Evolutionary conservation across 2,888 invertebrate species (phyloP).

Genomic region (Actias luna): DNA sequence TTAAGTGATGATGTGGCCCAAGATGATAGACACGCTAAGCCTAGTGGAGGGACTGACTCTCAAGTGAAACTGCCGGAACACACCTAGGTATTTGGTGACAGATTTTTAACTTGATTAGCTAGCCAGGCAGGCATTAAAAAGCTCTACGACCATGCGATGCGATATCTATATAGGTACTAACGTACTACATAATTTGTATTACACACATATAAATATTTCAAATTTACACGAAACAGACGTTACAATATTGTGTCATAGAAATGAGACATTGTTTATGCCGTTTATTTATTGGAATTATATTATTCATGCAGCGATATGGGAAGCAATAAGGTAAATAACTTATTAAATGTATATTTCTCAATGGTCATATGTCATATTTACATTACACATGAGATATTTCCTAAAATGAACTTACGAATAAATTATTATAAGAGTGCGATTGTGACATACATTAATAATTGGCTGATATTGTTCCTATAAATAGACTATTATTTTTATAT

Average conservation of each 20-base stretch:
- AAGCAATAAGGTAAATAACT: slow-evolving; percentile 23
- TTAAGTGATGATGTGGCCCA: too few relatives aligned
- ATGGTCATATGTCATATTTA: slow-evolving; percentile 13
- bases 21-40: too few relatives aligned
- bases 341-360: slow-evolving; percentile 3
- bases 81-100: too few relatives aligned
- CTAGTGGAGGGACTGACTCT: too few relatives aligned
- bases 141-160: too few relatives aligned
- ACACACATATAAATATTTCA: background rate
- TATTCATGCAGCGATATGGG: slow-evolving; percentile 18
- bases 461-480: background rate
- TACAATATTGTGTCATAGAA: background rate
- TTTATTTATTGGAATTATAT: slow-evolving; percentile 10
- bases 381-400: slow-evolving; percentile 19
- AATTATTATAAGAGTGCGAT: background rate
- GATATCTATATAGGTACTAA: too few relatives aligned
- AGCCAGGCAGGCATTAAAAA: too few relatives aligned
- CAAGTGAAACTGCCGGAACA: too few relatives aligned
- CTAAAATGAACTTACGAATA: slow-evolving; percentile 1
- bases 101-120: too few relatives aligned
- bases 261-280: background rate
- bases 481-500: background rate
- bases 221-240: background rate
- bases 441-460: background rate
- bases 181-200: too few relatives aligned